Percentiles rank a stretch among this genome's conserved stretches.
These are phyloP conservation scores for Labeo calbasu DNA, from an alignment of 2,797 vertebrate genomes.

Conservation along the genomic window DNA sequence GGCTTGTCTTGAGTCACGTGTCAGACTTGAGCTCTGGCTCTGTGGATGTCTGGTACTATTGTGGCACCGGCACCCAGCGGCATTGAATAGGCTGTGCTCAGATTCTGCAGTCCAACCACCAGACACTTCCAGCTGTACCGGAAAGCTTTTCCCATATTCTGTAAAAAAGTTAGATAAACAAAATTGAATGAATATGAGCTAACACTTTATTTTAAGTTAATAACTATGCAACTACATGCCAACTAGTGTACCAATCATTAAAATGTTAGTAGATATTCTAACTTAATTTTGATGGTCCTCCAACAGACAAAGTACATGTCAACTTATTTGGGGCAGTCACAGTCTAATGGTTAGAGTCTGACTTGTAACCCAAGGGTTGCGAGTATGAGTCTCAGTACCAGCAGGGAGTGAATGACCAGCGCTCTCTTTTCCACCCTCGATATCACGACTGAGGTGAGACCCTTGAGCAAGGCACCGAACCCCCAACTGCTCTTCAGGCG, in stretches of 20 bases:
- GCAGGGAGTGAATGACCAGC: too few relatives aligned
- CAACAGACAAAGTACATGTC: neutral
- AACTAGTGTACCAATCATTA: neutral
- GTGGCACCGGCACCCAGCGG: conserved; percentile 75
- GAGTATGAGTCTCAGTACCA: too few relatives aligned
- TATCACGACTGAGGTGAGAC: too few relatives aligned
- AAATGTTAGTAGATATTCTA: neutral
- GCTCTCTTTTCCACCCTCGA: too few relatives aligned
- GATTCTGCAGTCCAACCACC: conserved; percentile 83
- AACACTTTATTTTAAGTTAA: neutral
- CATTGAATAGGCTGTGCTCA: conserved; percentile 76
- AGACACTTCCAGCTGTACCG: conserved; percentile 85
- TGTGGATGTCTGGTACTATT: conserved; percentile 67
- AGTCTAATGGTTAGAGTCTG: too few relatives aligned
- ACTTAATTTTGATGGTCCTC: neutral
- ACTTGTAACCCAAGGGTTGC: too few relatives aligned
- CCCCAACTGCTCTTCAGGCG: too few relatives aligned
- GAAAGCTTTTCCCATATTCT: conserved; percentile 88
- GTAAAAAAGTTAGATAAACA: neutral
- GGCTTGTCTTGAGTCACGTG: neutral
- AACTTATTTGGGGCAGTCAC: neutral
- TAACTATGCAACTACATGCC: neutral
- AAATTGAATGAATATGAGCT: neutral
- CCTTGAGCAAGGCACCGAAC: too few relatives aligned
- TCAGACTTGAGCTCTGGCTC: neutral